Percentiles rank a stretch among this genome's conserved stretches.
Conservation (phyloP, 2,113 vertebrate genomes). For the Stictonetta naevosa region DNA sequence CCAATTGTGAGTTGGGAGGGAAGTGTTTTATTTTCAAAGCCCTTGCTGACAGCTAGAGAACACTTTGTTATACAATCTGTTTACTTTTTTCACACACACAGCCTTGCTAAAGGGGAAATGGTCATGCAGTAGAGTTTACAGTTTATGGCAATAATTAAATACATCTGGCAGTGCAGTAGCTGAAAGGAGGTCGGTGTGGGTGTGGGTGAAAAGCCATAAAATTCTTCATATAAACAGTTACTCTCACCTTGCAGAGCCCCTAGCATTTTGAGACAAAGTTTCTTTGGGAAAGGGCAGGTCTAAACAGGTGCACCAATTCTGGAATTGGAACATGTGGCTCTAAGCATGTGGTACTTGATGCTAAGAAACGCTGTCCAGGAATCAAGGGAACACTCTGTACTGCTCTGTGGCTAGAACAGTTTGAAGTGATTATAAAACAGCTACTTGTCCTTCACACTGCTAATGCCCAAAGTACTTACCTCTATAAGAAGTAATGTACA, state of each 20-base stretch:
- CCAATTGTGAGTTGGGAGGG: conserved; percentile 82
- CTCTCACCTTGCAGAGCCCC: conserved; percentile 23
- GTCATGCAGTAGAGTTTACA: conserved; percentile 65
- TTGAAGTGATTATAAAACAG: conserved; percentile 14
- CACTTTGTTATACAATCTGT: conserved; percentile 86
- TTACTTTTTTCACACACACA: conserved; percentile 77
- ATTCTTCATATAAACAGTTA: conserved; percentile 58
- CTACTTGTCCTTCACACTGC: not conserved
- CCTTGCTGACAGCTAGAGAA: conserved; percentile 84
- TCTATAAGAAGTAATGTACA: not conserved
- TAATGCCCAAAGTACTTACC: not conserved
- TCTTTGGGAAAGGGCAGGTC: conserved; percentile 47
- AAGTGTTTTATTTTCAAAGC: conserved; percentile 87
- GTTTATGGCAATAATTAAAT: conserved; percentile 76
- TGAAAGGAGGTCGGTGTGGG: conserved; percentile 15
- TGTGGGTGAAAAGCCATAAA: conserved; percentile 38
- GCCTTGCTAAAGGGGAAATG: conserved; percentile 76
- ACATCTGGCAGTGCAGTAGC: conserved; percentile 70
- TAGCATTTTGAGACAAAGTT: conserved; percentile 10
- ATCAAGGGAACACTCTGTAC: not conserved
- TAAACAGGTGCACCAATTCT: conserved; percentile 67
- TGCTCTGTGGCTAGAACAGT: not conserved
- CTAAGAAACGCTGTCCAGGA: not conserved
- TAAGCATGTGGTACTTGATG: not conserved
- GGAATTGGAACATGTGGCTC: not conserved